A percentile compares a stretch with the other conserved stretches of the same genome.
phyloP scores from a whole-genome alignment of 2,113 vertebrate species.

The Nothobranchius furzeri region DNA sequence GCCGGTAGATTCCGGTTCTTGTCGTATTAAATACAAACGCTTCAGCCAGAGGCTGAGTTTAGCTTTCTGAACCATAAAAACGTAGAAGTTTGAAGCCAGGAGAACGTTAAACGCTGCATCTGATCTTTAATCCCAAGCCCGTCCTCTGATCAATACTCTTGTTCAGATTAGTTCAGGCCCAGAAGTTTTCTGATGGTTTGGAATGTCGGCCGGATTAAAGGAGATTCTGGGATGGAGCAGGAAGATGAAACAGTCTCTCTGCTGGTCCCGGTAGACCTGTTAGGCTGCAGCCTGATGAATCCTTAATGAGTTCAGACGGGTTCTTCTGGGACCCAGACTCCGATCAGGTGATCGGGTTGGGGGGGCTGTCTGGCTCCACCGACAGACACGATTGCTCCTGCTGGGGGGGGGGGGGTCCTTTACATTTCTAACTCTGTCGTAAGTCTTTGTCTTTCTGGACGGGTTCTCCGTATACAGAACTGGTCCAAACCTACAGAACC shows the following conservation, averaged over 20 bases:
- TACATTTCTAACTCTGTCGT: too few species aligned
- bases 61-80: too few species aligned
- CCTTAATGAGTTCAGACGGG: slow-evolving; percentile 38
- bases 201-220: background rate
- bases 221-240: background rate
- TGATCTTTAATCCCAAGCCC: too few species aligned
- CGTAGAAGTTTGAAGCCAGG: too few species aligned
- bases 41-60: too few species aligned
- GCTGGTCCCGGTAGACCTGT: slow-evolving; percentile 12
- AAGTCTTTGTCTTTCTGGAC: too few species aligned
- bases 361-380: slow-evolving; percentile 27
- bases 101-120: too few species aligned
- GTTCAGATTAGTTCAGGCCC: background rate
- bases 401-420: too few species aligned
- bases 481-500: too few species aligned
- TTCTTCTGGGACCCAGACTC: slow-evolving; percentile 36
- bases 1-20: too few species aligned
- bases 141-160: background rate
- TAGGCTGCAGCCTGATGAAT: slow-evolving; percentile 43
- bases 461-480: too few species aligned
- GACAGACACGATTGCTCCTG: slow-evolving; percentile 33
- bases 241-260: slow-evolving; percentile 1
- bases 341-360: slow-evolving; percentile 44
- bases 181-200: background rate
- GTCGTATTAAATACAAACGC: too few species aligned